phyloP scores from a whole-genome alignment of 2,797 vertebrate genomes.

The Aulostomus chinensis region DNA sequence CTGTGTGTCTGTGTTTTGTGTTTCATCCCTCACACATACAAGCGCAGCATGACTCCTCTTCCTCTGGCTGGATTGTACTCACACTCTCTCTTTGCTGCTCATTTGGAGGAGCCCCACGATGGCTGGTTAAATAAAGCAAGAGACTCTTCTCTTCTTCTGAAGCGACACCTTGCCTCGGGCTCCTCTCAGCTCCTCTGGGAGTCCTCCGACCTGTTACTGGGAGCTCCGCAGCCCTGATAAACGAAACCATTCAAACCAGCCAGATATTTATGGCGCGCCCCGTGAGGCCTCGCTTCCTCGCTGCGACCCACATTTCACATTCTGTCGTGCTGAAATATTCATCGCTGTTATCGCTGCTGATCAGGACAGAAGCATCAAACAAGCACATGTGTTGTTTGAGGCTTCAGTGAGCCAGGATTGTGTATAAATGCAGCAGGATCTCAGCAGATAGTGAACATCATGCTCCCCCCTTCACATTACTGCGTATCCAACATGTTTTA shows the following conservation, averaged over 20 bases:
- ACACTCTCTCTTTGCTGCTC: conserved; percentile 9
- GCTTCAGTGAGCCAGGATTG: too few species aligned
- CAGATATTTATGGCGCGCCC: conserved; percentile 65
- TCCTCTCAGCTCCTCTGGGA: conserved; percentile 51
- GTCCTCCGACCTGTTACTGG: conserved; percentile 46
- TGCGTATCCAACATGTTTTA: too few species aligned
- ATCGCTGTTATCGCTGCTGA: conserved; percentile 39
- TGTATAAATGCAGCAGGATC: too few species aligned
- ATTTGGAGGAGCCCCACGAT: conserved; percentile 24
- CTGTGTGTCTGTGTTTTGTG: conserved; percentile 8
- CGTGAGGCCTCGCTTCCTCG: conserved; percentile 56
- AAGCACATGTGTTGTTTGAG: conserved; percentile 57
- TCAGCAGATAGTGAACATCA: conserved; percentile 16
- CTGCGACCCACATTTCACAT: conserved; percentile 58
- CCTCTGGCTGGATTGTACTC: neutral
- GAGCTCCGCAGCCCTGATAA: conserved; percentile 49
- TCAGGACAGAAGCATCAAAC: conserved; percentile 30
- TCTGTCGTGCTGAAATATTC: conserved; percentile 59
- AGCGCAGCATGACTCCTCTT: conserved; percentile 1
- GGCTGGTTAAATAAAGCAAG: conserved; percentile 25
- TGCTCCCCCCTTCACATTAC: conserved; percentile 4
- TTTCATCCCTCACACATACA: conserved; percentile 7
- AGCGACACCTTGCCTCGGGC: conserved; percentile 41
- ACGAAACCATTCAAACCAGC: conserved; percentile 57
- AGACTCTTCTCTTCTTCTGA: conserved; percentile 38